Conservation (phyloP, 2,888 invertebrate species). For the Sisyra terminalis region DNA sequence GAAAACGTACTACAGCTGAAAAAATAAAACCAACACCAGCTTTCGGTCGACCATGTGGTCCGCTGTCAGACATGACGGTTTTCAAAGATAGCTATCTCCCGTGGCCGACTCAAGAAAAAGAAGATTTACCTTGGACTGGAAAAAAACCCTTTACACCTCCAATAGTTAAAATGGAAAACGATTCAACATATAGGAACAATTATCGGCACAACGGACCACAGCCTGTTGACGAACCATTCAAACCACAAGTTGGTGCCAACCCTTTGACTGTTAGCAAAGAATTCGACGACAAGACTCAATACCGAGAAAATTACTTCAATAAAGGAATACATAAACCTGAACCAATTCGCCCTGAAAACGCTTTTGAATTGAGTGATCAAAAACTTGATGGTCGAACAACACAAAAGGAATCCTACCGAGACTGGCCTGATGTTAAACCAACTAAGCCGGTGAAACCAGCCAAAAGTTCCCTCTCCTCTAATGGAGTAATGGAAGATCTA, state of each 20-base stretch:
- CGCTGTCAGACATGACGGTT: constrained; percentile 16
- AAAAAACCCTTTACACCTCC: constrained; percentile 36
- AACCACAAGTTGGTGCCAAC: constrained; percentile 16
- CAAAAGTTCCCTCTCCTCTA: constrained; percentile 41
- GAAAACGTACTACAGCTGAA: constrained; percentile 27
- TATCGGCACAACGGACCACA: constrained; percentile 19
- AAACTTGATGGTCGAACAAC: constrained; percentile 32
- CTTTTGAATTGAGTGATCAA: constrained; percentile 27
- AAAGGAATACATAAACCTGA: constrained; percentile 23
- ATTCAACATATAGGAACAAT: constrained; percentile 48
- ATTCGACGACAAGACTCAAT: constrained; percentile 34
- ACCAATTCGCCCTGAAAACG: constrained; percentile 24
- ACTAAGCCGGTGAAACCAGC: constrained; percentile 40
- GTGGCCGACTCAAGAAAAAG: constrained; percentile 23
- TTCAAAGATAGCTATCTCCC: constrained; percentile 31
- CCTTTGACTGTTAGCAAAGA: neutral
- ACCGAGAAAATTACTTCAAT: constrained; percentile 44
- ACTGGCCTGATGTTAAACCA: constrained; percentile 34
- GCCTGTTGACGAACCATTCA: constrained; percentile 19
- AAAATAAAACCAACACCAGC: constrained; percentile 19
- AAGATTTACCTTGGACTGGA: constrained; percentile 28
- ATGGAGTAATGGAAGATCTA: constrained; percentile 50
- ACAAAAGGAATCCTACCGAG: constrained; percentile 36
- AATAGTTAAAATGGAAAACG: constrained; percentile 35
- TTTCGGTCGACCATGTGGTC: constrained; percentile 17